phyloP scores from a whole-genome alignment of 2,888 invertebrate genomes.

The Lissonota sp. region DNA sequence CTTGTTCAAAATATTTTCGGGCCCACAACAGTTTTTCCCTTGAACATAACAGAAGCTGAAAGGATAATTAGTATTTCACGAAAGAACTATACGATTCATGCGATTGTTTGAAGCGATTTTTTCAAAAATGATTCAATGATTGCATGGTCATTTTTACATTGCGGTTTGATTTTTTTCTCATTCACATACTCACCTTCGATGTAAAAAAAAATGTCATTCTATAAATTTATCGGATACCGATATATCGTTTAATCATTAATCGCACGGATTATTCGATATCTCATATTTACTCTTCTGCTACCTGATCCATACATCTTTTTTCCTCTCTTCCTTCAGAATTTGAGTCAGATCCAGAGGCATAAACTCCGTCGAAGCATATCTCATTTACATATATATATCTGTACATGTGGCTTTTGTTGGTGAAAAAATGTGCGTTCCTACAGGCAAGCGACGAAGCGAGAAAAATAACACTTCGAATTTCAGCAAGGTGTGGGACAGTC shows the following conservation, averaged over 20 bases:
- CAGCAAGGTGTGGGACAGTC: slow-evolving; percentile 19
- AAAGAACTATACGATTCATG: too few relatives aligned
- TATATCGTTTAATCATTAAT: slow-evolving; percentile 56
- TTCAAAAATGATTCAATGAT: too few relatives aligned
- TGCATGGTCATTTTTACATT: too few relatives aligned
- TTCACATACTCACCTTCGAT: neutral
- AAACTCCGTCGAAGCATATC: neutral
- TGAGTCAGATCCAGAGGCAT: too few relatives aligned
- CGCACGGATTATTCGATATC: slow-evolving; percentile 27
- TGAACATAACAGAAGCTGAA: too few relatives aligned
- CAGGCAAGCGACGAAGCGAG: slow-evolving; percentile 15
- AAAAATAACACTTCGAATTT: slow-evolving; percentile 59
- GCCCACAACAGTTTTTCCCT: too few relatives aligned
- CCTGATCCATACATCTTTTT: neutral
- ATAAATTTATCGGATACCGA: slow-evolving; percentile 44
- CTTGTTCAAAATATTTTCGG: too few relatives aligned
- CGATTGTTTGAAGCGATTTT: too few relatives aligned
- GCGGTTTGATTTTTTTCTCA: too few relatives aligned
- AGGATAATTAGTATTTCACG: too few relatives aligned
- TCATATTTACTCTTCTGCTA: slow-evolving; percentile 2
- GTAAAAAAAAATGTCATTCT: slow-evolving; percentile 12
- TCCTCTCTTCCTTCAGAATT: neutral
- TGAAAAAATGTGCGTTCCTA: neutral
- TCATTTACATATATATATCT: neutral
- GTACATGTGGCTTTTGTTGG: neutral